These are phyloP conservation scores for Oreochromis grahami DNA, from an alignment of 2,797 vertebrate species.

Conservation along the genomic window DNA sequence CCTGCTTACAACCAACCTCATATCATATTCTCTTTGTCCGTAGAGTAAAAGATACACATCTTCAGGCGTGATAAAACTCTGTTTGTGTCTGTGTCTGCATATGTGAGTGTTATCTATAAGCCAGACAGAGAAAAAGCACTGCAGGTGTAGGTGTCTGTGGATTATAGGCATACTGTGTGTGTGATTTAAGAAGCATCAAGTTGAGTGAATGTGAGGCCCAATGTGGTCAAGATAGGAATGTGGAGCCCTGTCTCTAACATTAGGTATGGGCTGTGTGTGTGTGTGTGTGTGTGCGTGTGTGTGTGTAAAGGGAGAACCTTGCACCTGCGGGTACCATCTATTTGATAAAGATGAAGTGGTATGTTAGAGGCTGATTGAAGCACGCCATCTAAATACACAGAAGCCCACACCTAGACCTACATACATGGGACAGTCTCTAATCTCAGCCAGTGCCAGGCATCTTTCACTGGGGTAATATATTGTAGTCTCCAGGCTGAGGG, in stretches of 20 bases:
- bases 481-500: not conserved
- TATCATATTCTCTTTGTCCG: conserved; percentile 21
- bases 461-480: conserved; percentile 8
- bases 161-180: not conserved
- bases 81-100: not conserved
- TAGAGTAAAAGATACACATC: conserved; percentile 16
- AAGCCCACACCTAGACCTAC: not conserved
- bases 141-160: not conserved
- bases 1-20: conserved; percentile 28
- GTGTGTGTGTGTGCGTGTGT: not conserved
- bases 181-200: conserved; percentile 7
- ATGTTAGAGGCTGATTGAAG: not conserved
- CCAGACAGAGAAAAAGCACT: not conserved
- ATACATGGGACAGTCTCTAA: not conserved
- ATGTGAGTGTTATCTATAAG: not conserved
- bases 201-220: not conserved
- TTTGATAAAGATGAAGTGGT: not conserved
- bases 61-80: not conserved
- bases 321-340: not conserved
- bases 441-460: not conserved
- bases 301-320: not conserved
- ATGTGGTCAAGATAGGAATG: not conserved
- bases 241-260: not conserved
- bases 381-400: not conserved
- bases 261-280: not conserved